phyloP scores from a whole-genome alignment of 53 echinoderm and acorn worm species.

The Patiria pectinifera region DNA sequence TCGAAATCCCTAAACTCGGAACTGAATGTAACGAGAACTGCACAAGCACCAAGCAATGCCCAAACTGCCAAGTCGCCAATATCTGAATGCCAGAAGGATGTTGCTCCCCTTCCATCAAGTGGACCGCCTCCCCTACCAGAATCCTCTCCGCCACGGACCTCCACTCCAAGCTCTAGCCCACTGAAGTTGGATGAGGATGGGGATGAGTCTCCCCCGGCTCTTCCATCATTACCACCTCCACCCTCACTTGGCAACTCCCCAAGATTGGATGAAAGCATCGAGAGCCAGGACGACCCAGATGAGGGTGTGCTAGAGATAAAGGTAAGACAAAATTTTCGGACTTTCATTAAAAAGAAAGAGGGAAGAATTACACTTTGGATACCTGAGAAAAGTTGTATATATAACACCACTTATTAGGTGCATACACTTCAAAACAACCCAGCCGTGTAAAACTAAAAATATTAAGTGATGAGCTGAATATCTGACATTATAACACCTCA shows the following conservation, averaged over 20 bases:
- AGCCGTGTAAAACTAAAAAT: no score
- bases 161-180: conserved; percentile 29
- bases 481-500: no score
- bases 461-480: no score
- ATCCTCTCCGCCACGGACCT: conserved; percentile 37
- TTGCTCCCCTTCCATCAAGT: conserved; percentile 44
- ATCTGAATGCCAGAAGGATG: neutral
- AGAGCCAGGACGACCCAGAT: conserved; percentile 69
- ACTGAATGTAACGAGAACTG: neutral
- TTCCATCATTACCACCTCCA: conserved; percentile 54
- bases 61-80: conserved; percentile 3
- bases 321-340: conserved; percentile 64
- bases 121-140: conserved; percentile 57
- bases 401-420: no score
- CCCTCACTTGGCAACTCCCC: conserved; percentile 22
- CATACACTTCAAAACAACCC: no score
- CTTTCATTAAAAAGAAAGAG: neutral
- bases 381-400: no score
- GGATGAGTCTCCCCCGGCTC: conserved; percentile 49
- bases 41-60: conserved; percentile 34
- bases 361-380: neutral
- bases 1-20: neutral
- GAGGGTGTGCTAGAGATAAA: conserved; percentile 94
- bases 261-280: conserved; percentile 46
- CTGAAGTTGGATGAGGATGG: conserved; percentile 21